Evolutionary conservation across 2,797 vertebrate species (phyloP).

Genomic region (Hydrophis major): DNA sequence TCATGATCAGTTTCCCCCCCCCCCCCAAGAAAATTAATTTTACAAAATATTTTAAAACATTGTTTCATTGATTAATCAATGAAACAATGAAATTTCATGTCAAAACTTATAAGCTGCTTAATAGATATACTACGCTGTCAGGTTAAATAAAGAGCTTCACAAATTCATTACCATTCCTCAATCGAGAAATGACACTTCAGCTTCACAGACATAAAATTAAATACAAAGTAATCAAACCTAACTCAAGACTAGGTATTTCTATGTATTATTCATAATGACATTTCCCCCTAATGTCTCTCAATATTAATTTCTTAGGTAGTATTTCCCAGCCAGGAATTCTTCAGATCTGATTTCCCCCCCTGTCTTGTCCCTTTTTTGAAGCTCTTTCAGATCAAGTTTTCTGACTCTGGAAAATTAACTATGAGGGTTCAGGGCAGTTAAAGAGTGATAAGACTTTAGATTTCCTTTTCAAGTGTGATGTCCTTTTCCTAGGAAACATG

Average conservation of each 20-base stretch:
- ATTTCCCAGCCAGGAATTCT: neutral
- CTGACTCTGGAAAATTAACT: neutral
- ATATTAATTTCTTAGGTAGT: neutral
- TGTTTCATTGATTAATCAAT: neutral
- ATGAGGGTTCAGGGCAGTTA: neutral
- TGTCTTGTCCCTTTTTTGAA: neutral
- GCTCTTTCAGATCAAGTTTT: neutral
- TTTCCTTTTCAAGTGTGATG: neutral
- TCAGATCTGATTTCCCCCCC: neutral
- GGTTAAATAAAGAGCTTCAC: slow-evolving; percentile 28
- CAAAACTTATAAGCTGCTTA: slow-evolving; percentile 27
- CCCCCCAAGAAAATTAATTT: slow-evolving; percentile 12
- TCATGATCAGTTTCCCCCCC: neutral
- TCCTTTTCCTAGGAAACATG: neutral
- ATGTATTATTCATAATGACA: neutral
- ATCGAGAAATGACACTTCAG: slow-evolving; percentile 2
- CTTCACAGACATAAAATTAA: slow-evolving; percentile 1
- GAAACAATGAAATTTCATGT: slow-evolving; percentile 25
- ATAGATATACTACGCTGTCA: slow-evolving; percentile 12
- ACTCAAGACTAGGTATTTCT: neutral
- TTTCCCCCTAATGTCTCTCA: neutral
- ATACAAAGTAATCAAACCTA: neutral
- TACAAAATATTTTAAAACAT: slow-evolving; percentile 21
- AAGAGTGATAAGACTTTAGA: neutral
- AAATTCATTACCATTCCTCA: slow-evolving; percentile 32